These are phyloP conservation scores for Perizoma flavofasciatum DNA, from an alignment of 2,888 invertebrate genomes.

Conservation along the genomic window DNA sequence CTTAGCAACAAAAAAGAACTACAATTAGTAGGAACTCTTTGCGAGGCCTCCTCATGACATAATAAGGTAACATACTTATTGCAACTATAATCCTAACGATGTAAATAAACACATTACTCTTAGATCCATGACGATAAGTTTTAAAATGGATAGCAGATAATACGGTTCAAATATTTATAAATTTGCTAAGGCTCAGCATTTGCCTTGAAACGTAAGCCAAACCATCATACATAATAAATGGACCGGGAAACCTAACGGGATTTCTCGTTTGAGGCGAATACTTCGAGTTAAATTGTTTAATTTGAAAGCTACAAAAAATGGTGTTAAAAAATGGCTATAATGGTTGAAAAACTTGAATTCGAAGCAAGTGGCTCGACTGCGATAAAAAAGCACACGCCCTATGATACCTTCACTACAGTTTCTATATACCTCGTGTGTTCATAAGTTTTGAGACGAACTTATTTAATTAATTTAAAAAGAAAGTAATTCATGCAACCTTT, in stretches of 20 bases:
- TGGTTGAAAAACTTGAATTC: constrained; percentile 11
- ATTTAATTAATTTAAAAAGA: too few relatives aligned
- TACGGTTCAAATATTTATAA: constrained; percentile 32
- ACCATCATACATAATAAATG: constrained; percentile 27
- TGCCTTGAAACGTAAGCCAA: constrained; percentile 36
- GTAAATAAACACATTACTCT: constrained; percentile 24
- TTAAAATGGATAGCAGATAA: constrained; percentile 20
- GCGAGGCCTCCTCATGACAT: constrained; percentile 28
- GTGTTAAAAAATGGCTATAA: constrained; percentile 8
- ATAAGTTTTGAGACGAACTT: too few relatives aligned
- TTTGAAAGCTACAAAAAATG: constrained; percentile 33
- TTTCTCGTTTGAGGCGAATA: constrained; percentile 26
- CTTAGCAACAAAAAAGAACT: too few relatives aligned
- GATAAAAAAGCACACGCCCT: constrained; percentile 29
- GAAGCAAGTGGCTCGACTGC: constrained; percentile 16
- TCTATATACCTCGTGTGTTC: constrained; percentile 10
- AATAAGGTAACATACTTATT: constrained; percentile 12
- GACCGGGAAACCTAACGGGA: constrained; percentile 34
- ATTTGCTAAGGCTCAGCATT: constrained; percentile 27
- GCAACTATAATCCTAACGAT: constrained; percentile 8
- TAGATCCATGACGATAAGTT: constrained; percentile 21
- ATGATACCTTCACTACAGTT: not conserved
- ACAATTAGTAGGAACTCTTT: not conserved
- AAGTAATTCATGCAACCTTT: too few relatives aligned
- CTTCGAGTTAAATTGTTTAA: constrained; percentile 27